Evolutionary conservation across 2,888 invertebrate species (phyloP), one percentile per base, ranked within the genome.

Genomic region (Phaonia tiefii): DNA sequence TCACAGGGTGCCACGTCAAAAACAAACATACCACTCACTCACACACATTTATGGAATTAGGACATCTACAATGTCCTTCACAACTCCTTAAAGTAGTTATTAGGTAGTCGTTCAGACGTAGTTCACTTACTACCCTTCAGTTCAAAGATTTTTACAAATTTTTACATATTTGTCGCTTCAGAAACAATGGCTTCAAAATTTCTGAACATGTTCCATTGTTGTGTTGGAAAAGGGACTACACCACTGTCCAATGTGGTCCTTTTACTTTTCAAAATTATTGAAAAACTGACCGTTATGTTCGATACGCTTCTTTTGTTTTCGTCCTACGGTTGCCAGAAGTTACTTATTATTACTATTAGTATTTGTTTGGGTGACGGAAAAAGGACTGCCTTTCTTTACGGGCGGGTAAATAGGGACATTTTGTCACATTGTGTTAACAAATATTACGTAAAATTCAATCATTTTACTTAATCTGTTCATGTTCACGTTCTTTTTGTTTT

Each of bases 361-460:
- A 37, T n/a, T 44, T 44, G 44, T 56, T 56, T 54, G 11, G n/a
- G 20, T 11, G 5, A n/a, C 22, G 31, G 63, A 15, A 15, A 63
- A 78, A 54, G 51, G 44, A 56, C 65, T 65, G 51, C 4, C 0
- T 58, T 10, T 31, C 31, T 31, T 8, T 31, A 31, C 31, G 4
- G 8, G 31, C 31, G 8, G 8, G 31, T 3, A 31, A n/a, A 1
- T 26, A 51, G 26, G 26, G n/a, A 17, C 56, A 46, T 44, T 31
- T 67, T 20, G 17, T 3, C 31, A 37, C 4, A 39, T 60, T 60
- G 39, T 42, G 63, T 51, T 51, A 42, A 25, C 65, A 60, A 77
- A 71, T 71, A 60, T 80, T 80, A 71, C 80, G 80, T 80, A 80
- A 80, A 80, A 71, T 65, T 77, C 58, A 80, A 80, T 79, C 75